These are phyloP conservation scores for Strongylocentrotus purpuratus DNA, from an alignment of 35 echinoderm and acorn worm genomes.

Conservation along the genomic window DNA sequence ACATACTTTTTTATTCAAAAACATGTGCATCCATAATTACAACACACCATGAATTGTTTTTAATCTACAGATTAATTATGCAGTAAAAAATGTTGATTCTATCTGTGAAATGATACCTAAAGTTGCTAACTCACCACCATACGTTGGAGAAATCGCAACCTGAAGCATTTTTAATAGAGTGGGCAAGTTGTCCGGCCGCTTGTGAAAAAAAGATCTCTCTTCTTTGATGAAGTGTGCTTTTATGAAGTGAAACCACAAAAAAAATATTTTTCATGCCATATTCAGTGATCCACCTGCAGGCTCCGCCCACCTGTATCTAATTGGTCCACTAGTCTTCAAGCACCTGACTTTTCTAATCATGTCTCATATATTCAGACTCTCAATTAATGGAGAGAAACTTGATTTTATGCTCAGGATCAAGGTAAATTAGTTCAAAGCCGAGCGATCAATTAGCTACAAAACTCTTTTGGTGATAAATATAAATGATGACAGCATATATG, in stretches of 20 bases:
- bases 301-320: background rate
- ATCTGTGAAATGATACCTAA: background rate
- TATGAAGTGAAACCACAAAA: background rate
- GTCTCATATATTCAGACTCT: background rate
- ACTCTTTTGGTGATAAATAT: background rate
- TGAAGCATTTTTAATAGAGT: background rate
- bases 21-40: background rate
- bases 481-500: background rate
- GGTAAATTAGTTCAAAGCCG: background rate
- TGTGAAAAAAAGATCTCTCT: background rate
- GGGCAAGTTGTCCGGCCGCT: background rate
- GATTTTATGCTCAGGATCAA: background rate
- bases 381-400: background rate
- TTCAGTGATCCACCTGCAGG: background rate
- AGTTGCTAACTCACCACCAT: constrained; percentile 4
- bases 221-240: background rate
- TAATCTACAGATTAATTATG: background rate
- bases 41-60: background rate
- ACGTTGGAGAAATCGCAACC: background rate
- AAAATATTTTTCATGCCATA: background rate
- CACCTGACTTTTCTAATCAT: background rate
- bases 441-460: background rate
- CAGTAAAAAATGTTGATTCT: background rate
- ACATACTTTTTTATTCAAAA: background rate
- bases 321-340: background rate